phyloP scores from a whole-genome alignment of 2,113 vertebrate genomes.

The Elgaria multicarinata region DNA sequence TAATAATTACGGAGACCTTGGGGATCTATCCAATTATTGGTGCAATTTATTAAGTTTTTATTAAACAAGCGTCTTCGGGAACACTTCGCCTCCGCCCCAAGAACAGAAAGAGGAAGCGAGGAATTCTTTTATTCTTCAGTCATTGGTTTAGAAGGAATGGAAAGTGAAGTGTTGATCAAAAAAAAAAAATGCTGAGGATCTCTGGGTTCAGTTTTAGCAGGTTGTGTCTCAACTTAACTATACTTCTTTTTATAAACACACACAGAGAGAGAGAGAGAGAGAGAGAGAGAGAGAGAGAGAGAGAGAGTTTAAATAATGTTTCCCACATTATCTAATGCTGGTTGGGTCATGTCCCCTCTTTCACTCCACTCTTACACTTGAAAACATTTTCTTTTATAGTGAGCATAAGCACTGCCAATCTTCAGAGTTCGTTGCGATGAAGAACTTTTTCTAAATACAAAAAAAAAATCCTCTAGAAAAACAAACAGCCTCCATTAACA shows the following conservation, averaged over 20 bases:
- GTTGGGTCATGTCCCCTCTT: background rate
- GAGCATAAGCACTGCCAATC: background rate
- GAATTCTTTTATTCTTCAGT: slow-evolving; percentile 49
- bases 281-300: background rate
- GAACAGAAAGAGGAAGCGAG: slow-evolving; percentile 46
- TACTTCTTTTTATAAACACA: background rate
- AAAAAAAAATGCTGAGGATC: slow-evolving; percentile 63
- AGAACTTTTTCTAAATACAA: background rate
- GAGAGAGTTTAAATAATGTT: too few species aligned
- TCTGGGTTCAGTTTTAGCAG: slow-evolving; percentile 62
- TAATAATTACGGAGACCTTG: slow-evolving; percentile 44
- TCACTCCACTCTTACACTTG: background rate
- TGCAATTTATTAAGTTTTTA: slow-evolving; percentile 52
- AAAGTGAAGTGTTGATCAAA: slow-evolving; percentile 65
- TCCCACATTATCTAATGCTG: background rate
- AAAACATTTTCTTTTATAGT: background rate
- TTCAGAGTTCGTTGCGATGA: background rate
- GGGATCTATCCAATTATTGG: slow-evolving; percentile 39
- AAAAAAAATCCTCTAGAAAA: background rate
- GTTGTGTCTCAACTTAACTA: slow-evolving; percentile 66
- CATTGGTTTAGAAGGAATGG: slow-evolving; percentile 25
- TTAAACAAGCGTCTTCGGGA: slow-evolving; percentile 25
- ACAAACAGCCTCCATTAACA: background rate
- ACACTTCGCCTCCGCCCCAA: background rate
- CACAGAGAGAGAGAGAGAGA: background rate